Percentiles rank a stretch among this genome's conserved stretches.
phyloP scores from a whole-genome alignment of 1,140 invertebrate species.

The Drosophila lacertosa region DNA sequence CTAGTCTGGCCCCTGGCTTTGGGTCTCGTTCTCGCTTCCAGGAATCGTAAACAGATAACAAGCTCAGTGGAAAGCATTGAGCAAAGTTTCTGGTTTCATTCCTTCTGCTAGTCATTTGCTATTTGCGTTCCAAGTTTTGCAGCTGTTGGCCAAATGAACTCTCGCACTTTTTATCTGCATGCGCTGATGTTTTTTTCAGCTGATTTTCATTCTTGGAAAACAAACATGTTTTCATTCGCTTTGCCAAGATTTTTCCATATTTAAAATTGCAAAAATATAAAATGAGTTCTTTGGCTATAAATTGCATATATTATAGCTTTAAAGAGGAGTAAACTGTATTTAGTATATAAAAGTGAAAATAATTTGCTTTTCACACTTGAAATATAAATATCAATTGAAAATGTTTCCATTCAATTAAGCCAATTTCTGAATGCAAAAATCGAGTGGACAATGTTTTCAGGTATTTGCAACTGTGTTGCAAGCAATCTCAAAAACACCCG shows the following conservation, averaged over 20 bases:
- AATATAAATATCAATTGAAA: neutral
- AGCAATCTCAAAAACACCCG: conserved; percentile 16
- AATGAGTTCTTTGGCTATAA: too few species aligned
- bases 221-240: neutral
- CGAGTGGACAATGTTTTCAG: neutral
- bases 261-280: neutral
- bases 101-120: conserved; percentile 30
- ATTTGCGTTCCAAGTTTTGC: conserved; percentile 41
- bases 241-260: neutral
- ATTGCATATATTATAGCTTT: too few species aligned
- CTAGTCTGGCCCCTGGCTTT: too few species aligned
- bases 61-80: conserved; percentile 20
- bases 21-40: neutral
- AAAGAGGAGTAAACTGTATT: too few species aligned
- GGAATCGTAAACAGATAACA: conserved; percentile 42
- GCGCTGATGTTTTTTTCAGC: neutral
- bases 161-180: neutral
- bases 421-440: neutral
- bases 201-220: neutral
- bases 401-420: conserved; percentile 7
- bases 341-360: too few species aligned
- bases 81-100: conserved; percentile 22
- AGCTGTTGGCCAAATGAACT: neutral
- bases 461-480: conserved; percentile 6
- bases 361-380: neutral